phyloP scores from a whole-genome alignment of 2,888 invertebrate species.

The Hyppa rectilinea region DNA sequence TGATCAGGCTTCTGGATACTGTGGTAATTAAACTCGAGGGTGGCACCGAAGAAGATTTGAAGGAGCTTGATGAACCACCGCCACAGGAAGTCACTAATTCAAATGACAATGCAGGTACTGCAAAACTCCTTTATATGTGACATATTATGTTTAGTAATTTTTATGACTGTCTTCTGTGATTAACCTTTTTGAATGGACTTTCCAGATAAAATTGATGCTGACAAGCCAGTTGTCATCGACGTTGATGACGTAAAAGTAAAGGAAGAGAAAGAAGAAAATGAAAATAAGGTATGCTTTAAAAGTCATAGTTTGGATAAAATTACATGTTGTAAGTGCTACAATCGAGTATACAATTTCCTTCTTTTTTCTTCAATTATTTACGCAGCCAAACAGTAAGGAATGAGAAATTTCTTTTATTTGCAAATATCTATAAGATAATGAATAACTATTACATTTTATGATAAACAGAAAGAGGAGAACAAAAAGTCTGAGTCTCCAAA shows the following conservation, averaged over 20 bases:
- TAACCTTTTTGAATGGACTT: slow-evolving; percentile 3
- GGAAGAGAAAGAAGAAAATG: slow-evolving; percentile 82
- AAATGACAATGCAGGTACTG: slow-evolving; percentile 80
- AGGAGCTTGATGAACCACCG: slow-evolving; percentile 94
- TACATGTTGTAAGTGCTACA: background rate
- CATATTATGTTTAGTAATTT: background rate
- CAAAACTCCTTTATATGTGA: background rate
- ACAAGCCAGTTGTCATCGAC: slow-evolving; percentile 86
- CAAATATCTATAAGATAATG: background rate
- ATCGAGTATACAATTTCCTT: background rate
- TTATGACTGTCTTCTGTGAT: background rate
- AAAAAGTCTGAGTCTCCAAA: slow-evolving; percentile 83
- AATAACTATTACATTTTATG: slow-evolving; percentile 9
- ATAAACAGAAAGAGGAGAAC: slow-evolving; percentile 65
- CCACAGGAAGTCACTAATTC: slow-evolving; percentile 72
- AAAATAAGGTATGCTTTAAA: slow-evolving; percentile 82
- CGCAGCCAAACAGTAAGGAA: background rate
- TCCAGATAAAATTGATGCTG: slow-evolving; percentile 79
- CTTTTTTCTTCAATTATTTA: background rate
- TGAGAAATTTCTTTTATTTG: background rate
- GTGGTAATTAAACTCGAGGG: slow-evolving; percentile 99
- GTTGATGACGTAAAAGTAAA: slow-evolving; percentile 86
- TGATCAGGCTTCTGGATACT: slow-evolving; percentile 97
- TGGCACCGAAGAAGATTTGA: slow-evolving; percentile 96
- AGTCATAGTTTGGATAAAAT: slow-evolving; percentile 3